Base-by-base conservation (phyloP, 1,140 invertebrate genomes). In the Philotrypesis tridentata region DNA sequence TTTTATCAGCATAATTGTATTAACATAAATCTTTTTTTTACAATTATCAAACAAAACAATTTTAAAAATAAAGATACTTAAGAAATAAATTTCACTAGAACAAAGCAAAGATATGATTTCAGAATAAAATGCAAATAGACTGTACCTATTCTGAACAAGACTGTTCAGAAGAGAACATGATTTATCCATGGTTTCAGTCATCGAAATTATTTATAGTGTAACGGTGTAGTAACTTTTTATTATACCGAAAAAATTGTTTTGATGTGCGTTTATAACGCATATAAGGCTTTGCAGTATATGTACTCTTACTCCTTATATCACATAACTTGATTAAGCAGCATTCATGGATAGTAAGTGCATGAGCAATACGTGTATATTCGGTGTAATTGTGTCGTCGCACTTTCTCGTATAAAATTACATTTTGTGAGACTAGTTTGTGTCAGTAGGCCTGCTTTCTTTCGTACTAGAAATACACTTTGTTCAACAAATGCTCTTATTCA, bases 391-490 rank as follows among this genome's bases (percentile, higher is more conserved):
- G 84, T 29, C 21, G 23, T 74, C 71, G 61, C 60, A 61, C 25
- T 40, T 71, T 72, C 43, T 48, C 27, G 25, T 82, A 78, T 43
- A 82, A 82, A 82, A 82, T 78, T 82, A 65, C 67, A 48, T 73
- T 74, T 72, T 73, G 37, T 72, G 68, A 82, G 88, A 91, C 89
- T 91, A 91, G 88, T 83, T 83, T 83, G 80, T 85, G 37, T 87
- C 86, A 85, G 78, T 91, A 91, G 90, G 90, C 90, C 89, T 89
- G 85, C 83, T 87, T 86, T 82, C 77, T 85, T 86, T 87, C 74
- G 84, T 87, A 82, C 82, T 86, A 84, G 77, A 76, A 82, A 80
- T 84, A 79, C 60, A 63, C 61, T 83, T 65, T 60, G 67, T 79
- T 77, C 70, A 78, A 74, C 40, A 78, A 77, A 71, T 81, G 68